Conservation (phyloP, 2,797 vertebrate genomes). For the Serranus cabrilla region DNA sequence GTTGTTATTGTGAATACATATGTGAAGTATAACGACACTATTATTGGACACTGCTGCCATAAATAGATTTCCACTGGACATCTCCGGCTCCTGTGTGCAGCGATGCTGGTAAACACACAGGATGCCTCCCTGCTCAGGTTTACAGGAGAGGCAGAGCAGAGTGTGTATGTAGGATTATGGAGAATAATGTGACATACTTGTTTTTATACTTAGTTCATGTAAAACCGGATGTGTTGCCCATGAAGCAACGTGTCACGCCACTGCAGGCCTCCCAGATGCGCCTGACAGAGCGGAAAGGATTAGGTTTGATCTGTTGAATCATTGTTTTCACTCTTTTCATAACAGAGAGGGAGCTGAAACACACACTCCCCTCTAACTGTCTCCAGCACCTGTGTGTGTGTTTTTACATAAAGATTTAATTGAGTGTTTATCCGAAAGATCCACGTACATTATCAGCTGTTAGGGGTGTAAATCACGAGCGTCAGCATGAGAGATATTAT, state of each 20-base stretch:
- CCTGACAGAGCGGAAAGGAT: slow-evolving; percentile 38
- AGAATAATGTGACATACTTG: slow-evolving; percentile 12
- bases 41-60: slow-evolving; percentile 38
- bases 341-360: slow-evolving; percentile 7
- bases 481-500: too few relatives aligned
- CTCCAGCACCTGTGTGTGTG: background rate
- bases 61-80: slow-evolving; percentile 44
- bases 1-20: slow-evolving; percentile 70
- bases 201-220: background rate
- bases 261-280: slow-evolving; percentile 47
- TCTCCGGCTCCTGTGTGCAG: background rate
- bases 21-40: slow-evolving; percentile 1
- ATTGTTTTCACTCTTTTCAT: slow-evolving; percentile 31
- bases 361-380: slow-evolving; percentile 2
- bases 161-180: slow-evolving; percentile 28
- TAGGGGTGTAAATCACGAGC: too few relatives aligned
- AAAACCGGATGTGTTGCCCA: slow-evolving; percentile 40
- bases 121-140: slow-evolving; percentile 39
- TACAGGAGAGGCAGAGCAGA: background rate
- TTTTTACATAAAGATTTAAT: background rate
- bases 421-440: background rate
- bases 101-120: slow-evolving; percentile 17
- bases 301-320: slow-evolving; percentile 58
- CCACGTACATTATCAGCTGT: background rate
- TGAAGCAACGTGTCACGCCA: slow-evolving; percentile 32